Evolutionary conservation across 2,888 invertebrate species (phyloP).

Genomic region (Drosophila nr. perissopoda): DNA sequence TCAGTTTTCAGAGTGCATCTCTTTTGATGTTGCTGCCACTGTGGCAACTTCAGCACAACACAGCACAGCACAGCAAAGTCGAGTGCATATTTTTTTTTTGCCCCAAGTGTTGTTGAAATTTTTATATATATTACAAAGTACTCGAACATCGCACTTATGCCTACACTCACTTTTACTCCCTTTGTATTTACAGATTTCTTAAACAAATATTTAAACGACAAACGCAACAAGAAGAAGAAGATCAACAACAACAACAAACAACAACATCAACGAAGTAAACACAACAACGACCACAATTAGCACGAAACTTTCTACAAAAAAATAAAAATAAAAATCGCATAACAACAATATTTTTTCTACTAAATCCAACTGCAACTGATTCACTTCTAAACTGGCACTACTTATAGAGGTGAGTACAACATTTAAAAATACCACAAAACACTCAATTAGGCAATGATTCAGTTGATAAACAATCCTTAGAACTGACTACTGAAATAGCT

Average conservation of each 20-base stretch:
- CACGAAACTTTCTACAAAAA: conserved; percentile 54
- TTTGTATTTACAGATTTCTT: conserved; percentile 71
- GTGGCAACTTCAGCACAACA: conserved; percentile 13
- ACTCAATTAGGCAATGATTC: neutral
- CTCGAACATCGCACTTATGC: conserved; percentile 26
- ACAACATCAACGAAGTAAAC: conserved; percentile 51
- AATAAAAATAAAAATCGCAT: neutral
- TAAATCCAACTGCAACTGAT: conserved; percentile 16
- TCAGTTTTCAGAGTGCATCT: conserved; percentile 40
- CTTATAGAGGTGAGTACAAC: conserved; percentile 59
- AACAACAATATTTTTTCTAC: conserved; percentile 37
- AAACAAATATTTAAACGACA: conserved; percentile 58
- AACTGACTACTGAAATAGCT: conserved; percentile 21
- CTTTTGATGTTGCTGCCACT: conserved; percentile 28
- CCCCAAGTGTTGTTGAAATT: conserved; percentile 33
- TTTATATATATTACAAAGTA: conserved; percentile 57
- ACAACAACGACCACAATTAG: conserved; percentile 59
- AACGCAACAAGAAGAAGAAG: conserved; percentile 52
- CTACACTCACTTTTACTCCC: conserved; percentile 41
- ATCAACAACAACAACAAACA: conserved; percentile 22
- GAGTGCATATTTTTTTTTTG: conserved; percentile 22
- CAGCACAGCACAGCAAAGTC: conserved; percentile 1
- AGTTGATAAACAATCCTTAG: conserved; percentile 27
- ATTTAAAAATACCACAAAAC: neutral
- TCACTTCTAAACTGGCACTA: conserved; percentile 31